Percentiles rank a stretch among this genome's conserved stretches.
phyloP scores from a whole-genome alignment of 30 jellyfish, hydroid and myxozoan genomes.

The Sanderia malayensis region DNA sequence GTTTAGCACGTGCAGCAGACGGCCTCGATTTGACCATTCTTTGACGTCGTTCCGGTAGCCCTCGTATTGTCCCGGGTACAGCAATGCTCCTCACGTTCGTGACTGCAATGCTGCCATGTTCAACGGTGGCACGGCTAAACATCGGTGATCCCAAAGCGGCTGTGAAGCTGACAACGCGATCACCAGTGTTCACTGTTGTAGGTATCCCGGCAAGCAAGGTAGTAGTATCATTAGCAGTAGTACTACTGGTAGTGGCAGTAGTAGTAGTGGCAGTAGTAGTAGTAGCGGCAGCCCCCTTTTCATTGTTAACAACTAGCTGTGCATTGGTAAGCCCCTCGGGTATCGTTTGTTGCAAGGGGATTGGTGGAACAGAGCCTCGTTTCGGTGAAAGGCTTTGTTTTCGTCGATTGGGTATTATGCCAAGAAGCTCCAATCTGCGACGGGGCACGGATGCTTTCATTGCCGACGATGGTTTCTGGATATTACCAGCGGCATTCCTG shows the following conservation, averaged over 20 bases:
- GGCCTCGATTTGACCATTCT: not conserved
- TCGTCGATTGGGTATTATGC: slow-evolving; percentile 30
- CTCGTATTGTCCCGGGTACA: not conserved
- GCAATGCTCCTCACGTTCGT: not conserved
- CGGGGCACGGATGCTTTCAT: slow-evolving; percentile 14
- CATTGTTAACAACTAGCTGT: not conserved
- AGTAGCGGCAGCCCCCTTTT: not conserved
- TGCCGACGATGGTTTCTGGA: slow-evolving; percentile 20
- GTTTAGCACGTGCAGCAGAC: too few relatives aligned
- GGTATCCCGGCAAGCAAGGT: not conserved
- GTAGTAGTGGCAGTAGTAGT: not conserved
- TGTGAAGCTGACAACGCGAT: too few relatives aligned
- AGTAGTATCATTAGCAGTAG: not conserved
- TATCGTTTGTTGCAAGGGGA: not conserved
- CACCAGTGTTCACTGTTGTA: too few relatives aligned
- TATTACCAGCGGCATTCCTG: not conserved
- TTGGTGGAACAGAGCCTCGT: not conserved
- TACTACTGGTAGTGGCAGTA: not conserved
- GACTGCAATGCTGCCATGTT: not conserved
- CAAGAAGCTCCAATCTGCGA: slow-evolving; percentile 46
- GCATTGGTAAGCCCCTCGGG: slow-evolving; percentile 1
- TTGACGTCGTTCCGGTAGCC: not conserved
- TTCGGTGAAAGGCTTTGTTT: slow-evolving; percentile 15
- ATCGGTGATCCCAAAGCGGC: too few relatives aligned
- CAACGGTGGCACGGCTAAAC: too few relatives aligned